Evolutionary conservation across 2,797 vertebrate species (phyloP).

Genomic region (Sebastolobus altivelis): DNA sequence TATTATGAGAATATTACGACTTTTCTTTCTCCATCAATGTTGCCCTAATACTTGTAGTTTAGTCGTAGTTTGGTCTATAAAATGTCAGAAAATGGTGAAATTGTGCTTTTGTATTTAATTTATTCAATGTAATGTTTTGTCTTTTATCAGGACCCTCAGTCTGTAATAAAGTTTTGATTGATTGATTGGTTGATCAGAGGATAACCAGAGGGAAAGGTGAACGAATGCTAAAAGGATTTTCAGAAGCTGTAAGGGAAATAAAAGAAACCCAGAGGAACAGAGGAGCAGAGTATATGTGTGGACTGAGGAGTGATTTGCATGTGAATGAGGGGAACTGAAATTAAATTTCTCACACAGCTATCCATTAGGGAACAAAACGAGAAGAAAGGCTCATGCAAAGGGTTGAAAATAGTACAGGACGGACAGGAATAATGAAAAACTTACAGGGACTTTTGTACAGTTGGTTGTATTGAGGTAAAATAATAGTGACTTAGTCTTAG

Average conservation of each 20-base stretch:
- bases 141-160: not conserved
- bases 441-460: not conserved
- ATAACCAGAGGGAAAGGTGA: not conserved
- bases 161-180: not conserved
- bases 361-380: not conserved
- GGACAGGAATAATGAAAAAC: not conserved
- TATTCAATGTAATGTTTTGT: too few species aligned
- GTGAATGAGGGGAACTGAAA: not conserved
- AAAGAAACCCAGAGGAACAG: not conserved
- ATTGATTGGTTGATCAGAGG: rapidly evolving
- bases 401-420: not conserved
- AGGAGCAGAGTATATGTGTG: not conserved
- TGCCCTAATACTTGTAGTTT: too few species aligned
- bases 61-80: too few species aligned
- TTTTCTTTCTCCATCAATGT: too few species aligned
- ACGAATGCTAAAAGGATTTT: not conserved
- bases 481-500: not conserved
- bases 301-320: constrained; percentile 2
- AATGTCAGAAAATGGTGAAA: too few species aligned
- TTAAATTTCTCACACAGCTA: not conserved
- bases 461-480: not conserved
- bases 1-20: too few species aligned
- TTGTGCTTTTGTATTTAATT: too few species aligned
- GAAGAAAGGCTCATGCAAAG: not conserved
- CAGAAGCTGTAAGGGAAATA: not conserved